phyloP scores from a whole-genome alignment of 2,888 invertebrate species.

The Pristionchus exspectatus region DNA sequence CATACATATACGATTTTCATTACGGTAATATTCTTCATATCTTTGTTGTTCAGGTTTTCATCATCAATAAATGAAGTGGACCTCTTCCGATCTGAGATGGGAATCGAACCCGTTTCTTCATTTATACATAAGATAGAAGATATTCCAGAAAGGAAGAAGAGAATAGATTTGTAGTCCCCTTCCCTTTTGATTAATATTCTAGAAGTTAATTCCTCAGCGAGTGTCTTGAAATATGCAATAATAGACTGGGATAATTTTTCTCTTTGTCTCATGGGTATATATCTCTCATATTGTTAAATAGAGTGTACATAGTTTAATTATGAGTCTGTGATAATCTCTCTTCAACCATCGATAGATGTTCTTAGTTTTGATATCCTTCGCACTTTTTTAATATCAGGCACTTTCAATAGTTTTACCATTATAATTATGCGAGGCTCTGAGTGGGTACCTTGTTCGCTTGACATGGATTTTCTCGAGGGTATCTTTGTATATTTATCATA shows the following conservation, averaged over 20 bases:
- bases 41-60: slow-evolving; percentile 15
- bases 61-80: slow-evolving; percentile 46
- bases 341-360: slow-evolving; percentile 2
- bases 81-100: slow-evolving; percentile 49
- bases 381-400: slow-evolving; percentile 27
- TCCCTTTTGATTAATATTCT: not conserved
- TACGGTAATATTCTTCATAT: not conserved
- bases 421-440: slow-evolving; percentile 16
- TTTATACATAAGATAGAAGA: not conserved
- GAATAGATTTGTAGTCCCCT: slow-evolving; percentile 20
- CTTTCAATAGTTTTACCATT: slow-evolving; percentile 45
- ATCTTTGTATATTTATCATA: slow-evolving; percentile 1
- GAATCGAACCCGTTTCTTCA: slow-evolving; percentile 49
- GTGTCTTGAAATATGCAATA: slow-evolving; percentile 41
- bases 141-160: not conserved
- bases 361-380: not conserved
- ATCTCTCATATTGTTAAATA: not conserved
- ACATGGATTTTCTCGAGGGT: slow-evolving; percentile 42
- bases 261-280: slow-evolving; percentile 15
- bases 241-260: slow-evolving; percentile 13
- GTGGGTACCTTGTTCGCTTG: slow-evolving; percentile 44
- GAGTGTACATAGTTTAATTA: slow-evolving; percentile 42
- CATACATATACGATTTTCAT: not conserved
- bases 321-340: not conserved
- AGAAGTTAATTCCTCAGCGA: slow-evolving; percentile 30